Base-by-base conservation (phyloP, 2,797 vertebrate genomes). In the Sebastes matsubarae region DNA sequence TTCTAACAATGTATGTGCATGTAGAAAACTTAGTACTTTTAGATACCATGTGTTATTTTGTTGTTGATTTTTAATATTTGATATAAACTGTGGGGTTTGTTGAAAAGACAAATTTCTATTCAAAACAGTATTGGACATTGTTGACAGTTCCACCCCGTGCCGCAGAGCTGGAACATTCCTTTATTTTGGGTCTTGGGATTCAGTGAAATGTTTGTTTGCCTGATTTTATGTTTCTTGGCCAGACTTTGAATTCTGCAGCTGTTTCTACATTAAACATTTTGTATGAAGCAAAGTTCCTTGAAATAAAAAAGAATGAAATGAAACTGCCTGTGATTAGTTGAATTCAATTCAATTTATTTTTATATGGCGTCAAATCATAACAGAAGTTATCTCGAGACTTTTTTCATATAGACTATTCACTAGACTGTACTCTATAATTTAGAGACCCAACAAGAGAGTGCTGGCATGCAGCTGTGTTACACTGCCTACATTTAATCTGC, bases 231-330 rank as follows among this genome's bases (percentile, higher is more conserved):
- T 96, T 97, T 96, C 94, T 95, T 96, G 95, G 94, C 95, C 96
- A 97, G 95, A 97, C 96, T 97, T 97, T 97, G 95, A 96, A 97
- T 96, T 97, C 96, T 97, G 96, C 95, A 95, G 93, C 98, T 97
- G 97, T 98, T 98, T 98, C 96, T 94, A 98, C 96, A 96, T 96
- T 97, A 94, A 97, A 94, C 95, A 95, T 99, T 99, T 99, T 99
- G 97, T 99, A 99, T 97, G 96, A 97, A 97, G 96, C 96, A 95
- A 97, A 97, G 95, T 96, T 90, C 96, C 96, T 99, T 98, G 96
- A 96, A 97, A 97, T 97, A 97, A 97, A 99, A 97, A 97, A 97
- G 93, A 95, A 81, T 80, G 7, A 72, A 91, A 93, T 72, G 6
- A 87, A 90, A 82, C n/a, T 34, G 61, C 59, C 25, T 86, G 13